Evolutionary conservation across 2,113 vertebrate genomes (phyloP), one percentile per base, ranked within the genome.

Genomic region (Verasper variegatus): DNA sequence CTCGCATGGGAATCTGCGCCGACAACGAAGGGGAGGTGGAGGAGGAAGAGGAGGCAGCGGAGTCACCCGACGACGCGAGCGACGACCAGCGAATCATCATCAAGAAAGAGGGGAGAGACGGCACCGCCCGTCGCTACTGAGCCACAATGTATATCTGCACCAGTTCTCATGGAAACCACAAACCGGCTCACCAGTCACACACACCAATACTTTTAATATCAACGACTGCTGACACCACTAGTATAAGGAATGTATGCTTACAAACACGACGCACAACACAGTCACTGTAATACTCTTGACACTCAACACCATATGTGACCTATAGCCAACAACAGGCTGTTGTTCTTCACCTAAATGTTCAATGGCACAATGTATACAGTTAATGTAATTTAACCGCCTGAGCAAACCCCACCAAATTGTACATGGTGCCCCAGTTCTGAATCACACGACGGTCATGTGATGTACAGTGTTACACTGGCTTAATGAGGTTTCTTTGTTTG

Each of bases 1-100:
- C 94, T 68, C 94, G 92, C 35, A 87, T 95, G 93, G 94, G 93
- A 35, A 90, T 94, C 45, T 81, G 92, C 2, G 89, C 92, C 1
- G 93, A 94, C 31, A 88, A 0, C 3, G 95, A 90, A 85, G 95
- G 94, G 62, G 84, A 94, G 27, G 92, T 74, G 0, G 91, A 93
- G 0, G 95, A 98, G 0, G 96, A 97, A 0, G 97, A 98, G 86
- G 97, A 97, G 91, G 97, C 84, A 0, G 96, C 93, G 0, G 97
- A 98, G 86, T 96, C 95, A 0, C 95, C 96, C 67, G 95, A 96
- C 0, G 95, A 96, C 0, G 88, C 86, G 0, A 88, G 90, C 0
- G 95, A 95, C 26, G 94, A 96, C 88, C 95, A 95, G 87, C 94
- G 94, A 93, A 96, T 97, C 93, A 95, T 96, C 13, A 92, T 95